Evolutionary conservation across 2,113 vertebrate species (phyloP).

Genomic region (Papio anubis): DNA sequence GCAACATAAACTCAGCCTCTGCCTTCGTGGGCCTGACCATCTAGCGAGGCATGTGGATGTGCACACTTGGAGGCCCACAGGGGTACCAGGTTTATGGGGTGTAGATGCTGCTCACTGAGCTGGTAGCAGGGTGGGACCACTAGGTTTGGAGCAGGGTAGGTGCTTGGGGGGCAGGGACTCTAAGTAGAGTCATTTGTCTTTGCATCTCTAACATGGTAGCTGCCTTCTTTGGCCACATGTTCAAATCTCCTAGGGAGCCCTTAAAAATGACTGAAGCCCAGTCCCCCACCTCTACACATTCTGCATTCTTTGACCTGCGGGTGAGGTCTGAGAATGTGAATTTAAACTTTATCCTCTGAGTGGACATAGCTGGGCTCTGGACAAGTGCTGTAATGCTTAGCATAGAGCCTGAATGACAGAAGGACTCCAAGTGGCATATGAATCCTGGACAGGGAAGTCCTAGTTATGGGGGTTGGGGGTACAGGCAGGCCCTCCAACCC

Average conservation of each 20-base stretch:
- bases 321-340: not conserved
- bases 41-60: not conserved
- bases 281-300: no score
- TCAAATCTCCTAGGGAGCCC: not conserved
- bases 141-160: not conserved
- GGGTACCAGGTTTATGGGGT: not conserved
- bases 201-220: not conserved
- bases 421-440: not conserved
- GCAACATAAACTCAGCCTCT: not conserved
- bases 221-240: not conserved
- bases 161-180: not conserved
- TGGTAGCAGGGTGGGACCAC: accelerated
- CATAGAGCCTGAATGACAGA: not conserved
- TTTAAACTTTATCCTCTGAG: not conserved
- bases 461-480: not conserved
- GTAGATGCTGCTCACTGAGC: not conserved
- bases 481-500: not conserved
- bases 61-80: not conserved
- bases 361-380: not conserved
- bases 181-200: not conserved
- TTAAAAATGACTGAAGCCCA: not conserved
- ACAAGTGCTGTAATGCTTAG: not conserved
- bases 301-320: not conserved
- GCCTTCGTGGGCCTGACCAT: not conserved
- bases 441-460: not conserved